These are phyloP conservation scores for Plagodis dolabraria DNA, from an alignment of 2,888 invertebrate species.

Conservation along the genomic window DNA sequence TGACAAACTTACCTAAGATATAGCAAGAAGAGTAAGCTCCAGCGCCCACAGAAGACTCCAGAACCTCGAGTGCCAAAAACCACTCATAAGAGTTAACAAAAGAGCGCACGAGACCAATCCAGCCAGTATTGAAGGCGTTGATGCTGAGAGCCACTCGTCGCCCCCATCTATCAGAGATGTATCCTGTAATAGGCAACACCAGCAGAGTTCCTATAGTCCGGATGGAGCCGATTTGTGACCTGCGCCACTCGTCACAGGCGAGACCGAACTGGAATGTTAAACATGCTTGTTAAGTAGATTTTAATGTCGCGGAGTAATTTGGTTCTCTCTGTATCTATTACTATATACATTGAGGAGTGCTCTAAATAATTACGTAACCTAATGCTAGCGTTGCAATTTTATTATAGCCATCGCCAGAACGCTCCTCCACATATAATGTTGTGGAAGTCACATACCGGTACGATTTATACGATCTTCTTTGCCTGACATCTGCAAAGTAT, in stretches of 20 bases:
- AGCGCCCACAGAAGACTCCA: slow-evolving; percentile 88
- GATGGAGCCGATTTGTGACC: slow-evolving; percentile 90
- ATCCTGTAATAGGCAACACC: slow-evolving; percentile 89
- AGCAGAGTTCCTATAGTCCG: slow-evolving; percentile 89
- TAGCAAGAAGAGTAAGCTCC: slow-evolving; percentile 90
- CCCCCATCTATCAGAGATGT: slow-evolving; percentile 90
- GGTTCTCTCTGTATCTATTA: too few relatives aligned
- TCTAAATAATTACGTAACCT: too few relatives aligned
- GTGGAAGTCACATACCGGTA: too few relatives aligned
- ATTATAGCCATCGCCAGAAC: too few relatives aligned
- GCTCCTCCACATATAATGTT: too few relatives aligned
- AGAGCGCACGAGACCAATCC: slow-evolving; percentile 88
- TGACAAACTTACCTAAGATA: slow-evolving; percentile 84
- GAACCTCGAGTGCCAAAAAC: slow-evolving; percentile 88
- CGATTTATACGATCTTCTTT: too few relatives aligned
- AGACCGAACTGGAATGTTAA: slow-evolving; percentile 82
- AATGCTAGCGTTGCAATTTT: too few relatives aligned
- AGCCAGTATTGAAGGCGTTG: slow-evolving; percentile 86
- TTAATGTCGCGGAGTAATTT: too few relatives aligned
- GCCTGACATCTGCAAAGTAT: too few relatives aligned
- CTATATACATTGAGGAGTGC: too few relatives aligned
- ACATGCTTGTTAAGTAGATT: too few relatives aligned
- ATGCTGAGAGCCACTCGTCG: slow-evolving; percentile 86
- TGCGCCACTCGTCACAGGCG: slow-evolving; percentile 88
- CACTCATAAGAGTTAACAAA: slow-evolving; percentile 88